Evolutionary conservation across 2,797 vertebrate genomes (phyloP).

Genomic region (Halcyon smyrnensis): DNA sequence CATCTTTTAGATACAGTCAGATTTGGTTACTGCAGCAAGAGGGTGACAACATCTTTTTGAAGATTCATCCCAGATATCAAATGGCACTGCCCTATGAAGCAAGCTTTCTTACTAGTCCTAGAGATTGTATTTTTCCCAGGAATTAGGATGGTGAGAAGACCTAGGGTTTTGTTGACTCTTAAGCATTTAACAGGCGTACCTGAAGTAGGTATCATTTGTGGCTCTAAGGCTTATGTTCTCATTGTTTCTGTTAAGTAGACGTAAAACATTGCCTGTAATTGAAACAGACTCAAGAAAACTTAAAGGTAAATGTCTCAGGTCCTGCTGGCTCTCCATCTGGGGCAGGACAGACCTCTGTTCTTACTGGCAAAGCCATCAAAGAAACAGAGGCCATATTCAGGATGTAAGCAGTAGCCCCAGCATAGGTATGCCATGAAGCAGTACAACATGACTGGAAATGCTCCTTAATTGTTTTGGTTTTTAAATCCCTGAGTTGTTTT

Average conservation of each 20-base stretch:
- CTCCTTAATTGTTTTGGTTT: background rate
- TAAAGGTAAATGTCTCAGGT: background rate
- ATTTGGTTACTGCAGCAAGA: background rate
- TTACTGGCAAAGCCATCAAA: background rate
- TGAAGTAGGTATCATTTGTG: background rate
- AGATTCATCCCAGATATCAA: background rate
- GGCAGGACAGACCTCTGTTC: background rate
- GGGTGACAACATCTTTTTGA: background rate
- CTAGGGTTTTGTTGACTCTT: background rate
- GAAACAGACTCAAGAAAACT: background rate
- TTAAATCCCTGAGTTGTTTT: background rate
- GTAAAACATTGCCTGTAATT: background rate
- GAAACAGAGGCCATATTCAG: background rate
- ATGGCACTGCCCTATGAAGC: background rate
- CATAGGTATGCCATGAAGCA: background rate
- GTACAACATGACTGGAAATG: background rate
- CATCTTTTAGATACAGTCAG: background rate
- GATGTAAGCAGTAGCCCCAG: background rate
- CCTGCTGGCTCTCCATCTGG: background rate
- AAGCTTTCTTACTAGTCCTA: background rate
- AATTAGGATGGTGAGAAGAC: background rate
- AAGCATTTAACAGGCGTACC: background rate
- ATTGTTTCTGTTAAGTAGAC: background rate
- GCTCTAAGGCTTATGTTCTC: background rate
- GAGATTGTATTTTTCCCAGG: background rate